phyloP scores from a whole-genome alignment of 2,797 vertebrate genomes.

The Ataeniobius toweri region DNA sequence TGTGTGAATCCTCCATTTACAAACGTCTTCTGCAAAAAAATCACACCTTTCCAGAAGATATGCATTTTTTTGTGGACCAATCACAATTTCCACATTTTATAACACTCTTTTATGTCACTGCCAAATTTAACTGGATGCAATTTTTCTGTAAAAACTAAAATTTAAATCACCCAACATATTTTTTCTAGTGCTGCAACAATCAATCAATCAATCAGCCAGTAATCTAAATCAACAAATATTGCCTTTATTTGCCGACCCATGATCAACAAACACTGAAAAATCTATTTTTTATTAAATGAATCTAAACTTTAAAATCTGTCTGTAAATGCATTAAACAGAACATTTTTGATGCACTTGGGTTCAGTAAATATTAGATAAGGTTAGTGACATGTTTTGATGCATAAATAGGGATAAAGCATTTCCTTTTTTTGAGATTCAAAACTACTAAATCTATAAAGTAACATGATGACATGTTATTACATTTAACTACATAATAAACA shows the following conservation, averaged over 20 bases:
- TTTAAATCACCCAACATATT: too few relatives aligned
- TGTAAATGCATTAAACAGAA: background rate
- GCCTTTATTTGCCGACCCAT: too few relatives aligned
- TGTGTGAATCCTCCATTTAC: conserved; percentile 15
- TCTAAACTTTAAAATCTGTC: too few relatives aligned
- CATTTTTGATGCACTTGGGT: background rate
- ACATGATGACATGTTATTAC: too few relatives aligned
- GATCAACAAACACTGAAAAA: too few relatives aligned
- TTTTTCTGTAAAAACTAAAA: too few relatives aligned
- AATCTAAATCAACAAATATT: too few relatives aligned
- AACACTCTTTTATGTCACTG: background rate
- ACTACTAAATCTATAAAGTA: background rate
- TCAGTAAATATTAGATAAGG: background rate
- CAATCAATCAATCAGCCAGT: background rate
- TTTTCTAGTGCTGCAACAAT: background rate
- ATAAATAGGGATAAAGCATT: background rate
- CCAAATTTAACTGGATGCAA: too few relatives aligned
- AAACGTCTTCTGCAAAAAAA: background rate
- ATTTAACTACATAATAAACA: too few relatives aligned
- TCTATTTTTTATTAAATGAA: too few relatives aligned
- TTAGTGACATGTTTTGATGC: background rate
- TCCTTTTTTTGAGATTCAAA: too few relatives aligned
- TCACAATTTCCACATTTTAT: background rate
- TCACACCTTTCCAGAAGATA: background rate
- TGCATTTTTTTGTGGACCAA: background rate